These are phyloP conservation scores for Phyllotreta striolata DNA, from an alignment of 2,888 invertebrate species.

Conservation along the genomic window DNA sequence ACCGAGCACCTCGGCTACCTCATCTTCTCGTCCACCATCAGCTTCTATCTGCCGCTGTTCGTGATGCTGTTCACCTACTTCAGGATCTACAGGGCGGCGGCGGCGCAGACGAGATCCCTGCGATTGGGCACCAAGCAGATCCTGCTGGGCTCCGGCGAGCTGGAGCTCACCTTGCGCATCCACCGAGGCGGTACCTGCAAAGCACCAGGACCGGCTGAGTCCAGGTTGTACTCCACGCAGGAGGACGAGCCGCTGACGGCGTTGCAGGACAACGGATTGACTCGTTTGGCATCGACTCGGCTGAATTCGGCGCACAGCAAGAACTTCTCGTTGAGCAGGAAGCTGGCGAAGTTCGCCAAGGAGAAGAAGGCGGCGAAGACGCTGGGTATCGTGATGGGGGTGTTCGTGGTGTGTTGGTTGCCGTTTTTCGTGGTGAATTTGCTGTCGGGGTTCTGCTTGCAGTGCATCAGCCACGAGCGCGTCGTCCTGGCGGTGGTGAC, in stretches of 20 bases:
- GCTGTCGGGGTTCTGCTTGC: conserved; percentile 86
- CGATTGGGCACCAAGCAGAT: conserved; percentile 92
- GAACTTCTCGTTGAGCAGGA: conserved; percentile 91
- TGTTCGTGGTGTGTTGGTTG: conserved; percentile 96
- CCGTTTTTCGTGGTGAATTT: conserved; percentile 97
- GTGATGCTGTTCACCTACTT: conserved; percentile 99
- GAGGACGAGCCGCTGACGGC: conserved; percentile 80
- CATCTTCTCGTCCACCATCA: conserved; percentile 96
- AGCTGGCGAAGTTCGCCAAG: conserved; percentile 94
- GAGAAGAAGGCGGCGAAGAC: conserved; percentile 96
- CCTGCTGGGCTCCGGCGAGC: conserved; percentile 82
- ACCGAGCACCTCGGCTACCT: conserved; percentile 96
- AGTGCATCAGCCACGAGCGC: conserved; percentile 88
- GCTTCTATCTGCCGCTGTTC: conserved; percentile 95
- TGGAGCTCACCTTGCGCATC: conserved; percentile 89
- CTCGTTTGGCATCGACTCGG: conserved; percentile 74
- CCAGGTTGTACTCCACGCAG: conserved; percentile 65
- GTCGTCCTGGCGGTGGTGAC: conserved; percentile 88
- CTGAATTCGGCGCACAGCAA: conserved; percentile 69
- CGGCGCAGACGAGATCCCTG: conserved; percentile 88
- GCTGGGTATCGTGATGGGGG: conserved; percentile 95
- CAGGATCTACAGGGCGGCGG: conserved; percentile 93
- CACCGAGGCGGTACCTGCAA: conserved; percentile 88
- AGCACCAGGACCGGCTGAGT: conserved; percentile 54
- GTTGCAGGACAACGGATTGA: conserved; percentile 79